Evolutionary conservation across 2,888 invertebrate species (phyloP).

Genomic region (Drosophila mimica): DNA sequence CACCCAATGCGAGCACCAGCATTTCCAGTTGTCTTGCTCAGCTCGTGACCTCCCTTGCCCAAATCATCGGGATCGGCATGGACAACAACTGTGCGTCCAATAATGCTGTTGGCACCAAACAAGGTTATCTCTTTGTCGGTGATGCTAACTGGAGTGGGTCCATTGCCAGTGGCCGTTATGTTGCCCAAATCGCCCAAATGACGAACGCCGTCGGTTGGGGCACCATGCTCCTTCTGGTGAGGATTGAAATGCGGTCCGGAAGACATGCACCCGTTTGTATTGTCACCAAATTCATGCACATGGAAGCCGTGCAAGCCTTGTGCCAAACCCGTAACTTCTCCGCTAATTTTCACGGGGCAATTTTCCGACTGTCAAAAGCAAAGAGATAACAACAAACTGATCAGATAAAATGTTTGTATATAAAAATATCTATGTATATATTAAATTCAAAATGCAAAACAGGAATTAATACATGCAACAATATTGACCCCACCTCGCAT

Average conservation of each 20-base stretch:
- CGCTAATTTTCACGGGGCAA: constrained; percentile 91
- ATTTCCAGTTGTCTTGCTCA: constrained; percentile 97
- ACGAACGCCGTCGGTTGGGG: constrained; percentile 89
- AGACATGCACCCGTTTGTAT: constrained; percentile 97
- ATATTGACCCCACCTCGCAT: background rate
- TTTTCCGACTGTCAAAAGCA: constrained; percentile 85
- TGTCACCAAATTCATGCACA: constrained; percentile 98
- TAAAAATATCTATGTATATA: constrained; percentile 11
- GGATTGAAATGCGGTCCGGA: constrained; percentile 98
- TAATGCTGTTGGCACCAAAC: constrained; percentile 90
- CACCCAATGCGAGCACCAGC: constrained; percentile 90
- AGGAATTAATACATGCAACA: background rate
- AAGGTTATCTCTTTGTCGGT: constrained; percentile 88
- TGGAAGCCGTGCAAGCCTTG: constrained; percentile 92
- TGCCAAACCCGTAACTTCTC: constrained; percentile 91
- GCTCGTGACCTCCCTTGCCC: constrained; percentile 95
- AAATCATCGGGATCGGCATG: constrained; percentile 97
- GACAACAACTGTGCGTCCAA: constrained; percentile 94
- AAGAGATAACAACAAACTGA: constrained; percentile 4
- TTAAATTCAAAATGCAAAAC: background rate
- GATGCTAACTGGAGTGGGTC: constrained; percentile 87
- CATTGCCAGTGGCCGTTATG: constrained; percentile 89
- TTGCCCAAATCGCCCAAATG: constrained; percentile 97
- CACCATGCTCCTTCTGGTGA: constrained; percentile 91
- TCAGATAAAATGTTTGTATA: constrained; percentile 38